phyloP scores from a whole-genome alignment of 1,140 invertebrate genomes.

The Cyphomyrmex costatus region DNA sequence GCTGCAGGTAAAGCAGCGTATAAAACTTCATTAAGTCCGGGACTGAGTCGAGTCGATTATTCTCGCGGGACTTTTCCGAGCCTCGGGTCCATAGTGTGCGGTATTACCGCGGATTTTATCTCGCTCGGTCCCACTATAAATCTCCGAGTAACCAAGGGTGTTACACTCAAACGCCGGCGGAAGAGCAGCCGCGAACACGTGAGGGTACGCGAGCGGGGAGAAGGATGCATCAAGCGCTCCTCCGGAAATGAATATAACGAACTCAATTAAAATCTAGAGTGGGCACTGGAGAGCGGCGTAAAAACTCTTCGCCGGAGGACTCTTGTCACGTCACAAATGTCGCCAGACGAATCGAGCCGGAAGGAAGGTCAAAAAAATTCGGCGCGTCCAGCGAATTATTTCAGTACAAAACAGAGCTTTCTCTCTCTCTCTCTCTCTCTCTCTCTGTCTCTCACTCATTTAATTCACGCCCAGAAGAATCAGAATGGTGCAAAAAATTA shows the following conservation, averaged over 20 bases:
- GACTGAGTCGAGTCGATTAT: constrained; percentile 44
- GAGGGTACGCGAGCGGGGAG: neutral
- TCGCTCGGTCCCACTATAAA: constrained; percentile 68
- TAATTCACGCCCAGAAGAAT: constrained; percentile 4
- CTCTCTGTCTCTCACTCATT: neutral
- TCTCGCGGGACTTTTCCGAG: constrained; percentile 31
- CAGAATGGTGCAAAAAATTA: neutral
- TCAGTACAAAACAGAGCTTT: constrained; percentile 2
- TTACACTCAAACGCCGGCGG: constrained; percentile 69
- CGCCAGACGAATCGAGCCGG: constrained; percentile 49
- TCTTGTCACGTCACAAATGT: constrained; percentile 61
- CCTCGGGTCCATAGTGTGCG: constrained; percentile 34
- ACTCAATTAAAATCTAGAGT: constrained; percentile 70
- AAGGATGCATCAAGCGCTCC: constrained; percentile 54
- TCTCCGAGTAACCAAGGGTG: constrained; percentile 61
- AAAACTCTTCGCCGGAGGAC: constrained; percentile 55
- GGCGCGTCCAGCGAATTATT: constrained; percentile 45
- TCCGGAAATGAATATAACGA: constrained; percentile 71
- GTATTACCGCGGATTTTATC: constrained; percentile 71
- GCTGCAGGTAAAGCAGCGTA: neutral
- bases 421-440: neutral
- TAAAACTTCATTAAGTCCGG: constrained; percentile 37
- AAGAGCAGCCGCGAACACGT: constrained; percentile 34
- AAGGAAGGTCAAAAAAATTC: constrained; percentile 54
- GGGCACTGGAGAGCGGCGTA: constrained; percentile 61